These are phyloP conservation scores for Elysia chlorotica DNA, from an alignment of 1,140 invertebrate genomes.

Conservation along the genomic window DNA sequence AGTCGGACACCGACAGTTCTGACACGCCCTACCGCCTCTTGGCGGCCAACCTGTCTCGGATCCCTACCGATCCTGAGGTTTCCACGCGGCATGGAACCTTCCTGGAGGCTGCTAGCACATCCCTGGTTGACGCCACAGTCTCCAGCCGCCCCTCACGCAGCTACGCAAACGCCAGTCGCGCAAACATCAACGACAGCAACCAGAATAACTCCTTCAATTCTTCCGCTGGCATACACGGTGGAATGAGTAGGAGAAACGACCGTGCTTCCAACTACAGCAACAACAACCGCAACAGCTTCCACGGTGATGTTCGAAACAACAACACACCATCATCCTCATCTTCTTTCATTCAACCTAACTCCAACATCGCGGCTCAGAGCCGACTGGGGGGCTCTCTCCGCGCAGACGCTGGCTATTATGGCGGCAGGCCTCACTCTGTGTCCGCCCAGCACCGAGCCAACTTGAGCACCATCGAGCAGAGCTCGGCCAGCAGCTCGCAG, in stretches of 20 bases:
- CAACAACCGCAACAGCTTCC: background rate
- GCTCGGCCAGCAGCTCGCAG: too few species aligned
- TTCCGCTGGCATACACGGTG: too few species aligned
- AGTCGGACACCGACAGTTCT: background rate
- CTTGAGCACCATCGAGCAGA: constrained; percentile 32
- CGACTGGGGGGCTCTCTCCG: too few species aligned
- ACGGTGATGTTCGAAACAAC: too few species aligned
- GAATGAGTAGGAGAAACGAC: background rate
- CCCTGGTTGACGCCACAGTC: background rate
- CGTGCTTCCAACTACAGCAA: background rate
- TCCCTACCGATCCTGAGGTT: background rate
- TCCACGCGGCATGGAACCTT: constrained; percentile 10
- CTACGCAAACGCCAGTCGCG: background rate
- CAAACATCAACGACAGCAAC: too few species aligned
- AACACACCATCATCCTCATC: too few species aligned
- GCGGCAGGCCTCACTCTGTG: too few species aligned
- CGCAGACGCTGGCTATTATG: too few species aligned
- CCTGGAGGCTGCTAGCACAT: background rate
- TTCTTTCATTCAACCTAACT: too few species aligned
- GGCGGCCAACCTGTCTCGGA: background rate
- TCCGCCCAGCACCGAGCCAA: too few species aligned
- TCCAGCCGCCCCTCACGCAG: background rate
- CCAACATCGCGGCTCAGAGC: too few species aligned
- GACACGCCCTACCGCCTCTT: background rate
- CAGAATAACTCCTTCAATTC: background rate